Base-by-base conservation (phyloP, 2,888 invertebrate genomes). In the Mimas tiliae region DNA sequence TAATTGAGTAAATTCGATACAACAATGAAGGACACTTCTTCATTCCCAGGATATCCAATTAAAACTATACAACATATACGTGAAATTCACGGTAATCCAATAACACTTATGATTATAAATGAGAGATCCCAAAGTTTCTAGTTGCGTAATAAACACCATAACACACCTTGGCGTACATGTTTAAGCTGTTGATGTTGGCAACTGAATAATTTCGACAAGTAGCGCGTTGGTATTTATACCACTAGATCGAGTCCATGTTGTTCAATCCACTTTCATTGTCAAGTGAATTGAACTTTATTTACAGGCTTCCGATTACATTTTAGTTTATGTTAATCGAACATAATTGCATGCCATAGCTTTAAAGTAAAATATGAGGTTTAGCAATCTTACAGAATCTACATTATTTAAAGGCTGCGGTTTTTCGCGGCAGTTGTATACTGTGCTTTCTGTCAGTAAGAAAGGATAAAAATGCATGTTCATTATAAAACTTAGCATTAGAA, bases 101-200 rank as follows among this genome's bases (percentile, higher is more conserved):
- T 55, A 6, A n/a, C 38, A 16, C 38, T 58, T 1, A 38, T 9
- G 27, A 27, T 27, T 27, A 27, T 3, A 27, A 27, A 27, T 27
- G n/a, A 38, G 16, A 16, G 9, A 38, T 16, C 11, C 11, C 34
- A 38, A 55, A 27, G 27, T 16, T 38, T 55, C 14, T 34, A 55
- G 34, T 34, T 38, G 14, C 27, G 38, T 69, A 69, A 68, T 69
- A 27, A 63, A 55, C 65, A 6, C 63, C 72, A 58, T 72, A 77
- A 88, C 88, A 80, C 82, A 93, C 93, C 93, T 93, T 93, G 78
- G 93, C 90, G 92, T 88, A 93, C 93, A 93, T 93, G 93, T 91
- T 93, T 87, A 81, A 88, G 82, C 83, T 85, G 82, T 80, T 86
- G 87, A 83, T 82, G 90, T 88, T 91, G 93, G 92, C 75, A 92